Evolutionary conservation across 1,140 invertebrate genomes (phyloP).

Genomic region (Calephelis nemesis): DNA sequence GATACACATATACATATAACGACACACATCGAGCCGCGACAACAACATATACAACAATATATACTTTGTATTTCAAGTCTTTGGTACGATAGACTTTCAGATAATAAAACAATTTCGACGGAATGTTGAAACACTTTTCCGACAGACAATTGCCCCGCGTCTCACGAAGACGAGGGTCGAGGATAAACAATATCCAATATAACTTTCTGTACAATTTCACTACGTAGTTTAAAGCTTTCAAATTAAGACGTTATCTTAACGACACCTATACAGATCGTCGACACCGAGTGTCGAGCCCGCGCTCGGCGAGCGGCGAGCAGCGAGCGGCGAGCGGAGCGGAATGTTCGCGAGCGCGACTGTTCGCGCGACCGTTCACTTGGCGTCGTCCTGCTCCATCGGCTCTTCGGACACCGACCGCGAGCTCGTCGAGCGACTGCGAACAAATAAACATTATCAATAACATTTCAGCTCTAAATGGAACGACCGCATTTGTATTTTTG

Average conservation of each 20-base stretch:
- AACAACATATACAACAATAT: constrained; percentile 18
- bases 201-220: constrained; percentile 57
- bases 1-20: constrained; percentile 7
- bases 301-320: constrained; percentile 1
- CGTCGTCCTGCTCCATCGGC: constrained; percentile 91
- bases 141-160: constrained; percentile 11
- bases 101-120: constrained; percentile 33
- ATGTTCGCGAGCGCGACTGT: constrained; percentile 24
- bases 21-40: not conserved
- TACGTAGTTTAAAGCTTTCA: constrained; percentile 66
- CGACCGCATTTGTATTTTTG: too few relatives aligned
- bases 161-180: not conserved
- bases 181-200: constrained; percentile 42
- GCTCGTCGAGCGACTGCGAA: constrained; percentile 76
- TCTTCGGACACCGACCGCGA: constrained; percentile 87
- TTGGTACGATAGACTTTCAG: constrained; percentile 38
- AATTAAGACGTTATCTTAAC: constrained; percentile 65
- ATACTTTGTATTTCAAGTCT: constrained; percentile 33
- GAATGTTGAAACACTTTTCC: constrained; percentile 36
- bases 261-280: constrained; percentile 32
- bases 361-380: constrained; percentile 61
- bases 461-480: too few relatives aligned
- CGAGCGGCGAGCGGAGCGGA: constrained; percentile 22
- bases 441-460: not conserved
- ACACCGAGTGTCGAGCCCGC: not conserved